Evolutionary conservation across 2,888 invertebrate species (phyloP).

Genomic region (Anaspis maculata): DNA sequence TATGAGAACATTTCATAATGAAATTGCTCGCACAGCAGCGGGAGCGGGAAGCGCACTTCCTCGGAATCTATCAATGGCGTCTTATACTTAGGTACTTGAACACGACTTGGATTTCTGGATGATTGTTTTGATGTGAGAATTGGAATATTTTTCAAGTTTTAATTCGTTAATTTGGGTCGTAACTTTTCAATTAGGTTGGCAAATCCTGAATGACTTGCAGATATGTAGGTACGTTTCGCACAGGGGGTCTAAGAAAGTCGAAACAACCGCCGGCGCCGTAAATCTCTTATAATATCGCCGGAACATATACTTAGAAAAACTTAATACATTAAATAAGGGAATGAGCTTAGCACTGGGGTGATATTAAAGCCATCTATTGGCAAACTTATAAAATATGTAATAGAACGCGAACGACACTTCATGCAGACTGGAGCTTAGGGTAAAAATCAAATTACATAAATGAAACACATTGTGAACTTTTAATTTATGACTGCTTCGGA

Average conservation of each 20-base stretch:
- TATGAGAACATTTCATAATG: slow-evolving; percentile 39
- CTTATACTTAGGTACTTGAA: too few species aligned
- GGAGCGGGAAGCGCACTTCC: slow-evolving; percentile 5
- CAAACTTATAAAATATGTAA: slow-evolving; percentile 38
- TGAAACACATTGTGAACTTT: slow-evolving; percentile 43
- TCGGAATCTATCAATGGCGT: slow-evolving; percentile 12
- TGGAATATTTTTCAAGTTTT: too few species aligned
- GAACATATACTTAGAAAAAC: slow-evolving; percentile 13
- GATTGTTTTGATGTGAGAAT: too few species aligned
- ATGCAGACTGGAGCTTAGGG: slow-evolving; percentile 33
- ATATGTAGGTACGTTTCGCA: too few species aligned
- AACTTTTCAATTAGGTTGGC: too few species aligned
- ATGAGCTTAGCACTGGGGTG: slow-evolving; percentile 16
- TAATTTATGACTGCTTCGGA: slow-evolving; percentile 36
- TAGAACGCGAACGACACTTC: slow-evolving; percentile 30
- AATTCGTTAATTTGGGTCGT: too few species aligned
- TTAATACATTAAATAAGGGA: slow-evolving; percentile 13
- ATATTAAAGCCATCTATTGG: slow-evolving; percentile 36
- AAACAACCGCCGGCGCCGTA: too few species aligned
- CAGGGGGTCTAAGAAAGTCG: too few species aligned
- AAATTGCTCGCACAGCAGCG: slow-evolving; percentile 33
- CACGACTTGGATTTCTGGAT: too few species aligned
- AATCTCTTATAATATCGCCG: slow-evolving; percentile 10
- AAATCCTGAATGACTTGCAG: too few species aligned
- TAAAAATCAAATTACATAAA: slow-evolving; percentile 44